phyloP scores from a whole-genome alignment of 2,797 vertebrate genomes.

The Rhinella marina region DNA sequence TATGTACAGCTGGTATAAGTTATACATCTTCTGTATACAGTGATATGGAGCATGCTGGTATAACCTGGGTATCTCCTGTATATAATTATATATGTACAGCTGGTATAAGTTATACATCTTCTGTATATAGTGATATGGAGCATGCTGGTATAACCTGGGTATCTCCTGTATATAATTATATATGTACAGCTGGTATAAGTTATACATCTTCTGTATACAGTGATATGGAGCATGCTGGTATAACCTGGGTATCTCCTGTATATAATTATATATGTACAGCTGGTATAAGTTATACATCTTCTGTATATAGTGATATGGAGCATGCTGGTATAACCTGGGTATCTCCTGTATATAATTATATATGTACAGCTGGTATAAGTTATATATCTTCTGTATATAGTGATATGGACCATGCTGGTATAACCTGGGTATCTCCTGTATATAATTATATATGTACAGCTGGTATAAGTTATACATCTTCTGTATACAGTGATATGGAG shows the following conservation, averaged over 20 bases:
- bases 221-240: not conserved
- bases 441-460: not conserved
- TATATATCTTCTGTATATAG: too few relatives aligned
- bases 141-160: not conserved
- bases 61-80: not conserved
- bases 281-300: not conserved
- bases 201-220: not conserved
- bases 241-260: not conserved
- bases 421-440: not conserved
- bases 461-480: not conserved
- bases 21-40: not conserved
- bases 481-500: not conserved
- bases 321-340: not conserved
- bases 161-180: not conserved
- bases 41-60: not conserved
- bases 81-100: not conserved
- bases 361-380: not conserved
- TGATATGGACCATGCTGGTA: not conserved
- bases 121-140: not conserved
- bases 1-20: not conserved
- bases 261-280: not conserved
- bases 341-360: not conserved
- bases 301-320: not conserved
- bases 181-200: not conserved
- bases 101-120: not conserved